Base-by-base conservation (phyloP, 1,140 invertebrate species). In the Ridgeia piscesae region DNA sequence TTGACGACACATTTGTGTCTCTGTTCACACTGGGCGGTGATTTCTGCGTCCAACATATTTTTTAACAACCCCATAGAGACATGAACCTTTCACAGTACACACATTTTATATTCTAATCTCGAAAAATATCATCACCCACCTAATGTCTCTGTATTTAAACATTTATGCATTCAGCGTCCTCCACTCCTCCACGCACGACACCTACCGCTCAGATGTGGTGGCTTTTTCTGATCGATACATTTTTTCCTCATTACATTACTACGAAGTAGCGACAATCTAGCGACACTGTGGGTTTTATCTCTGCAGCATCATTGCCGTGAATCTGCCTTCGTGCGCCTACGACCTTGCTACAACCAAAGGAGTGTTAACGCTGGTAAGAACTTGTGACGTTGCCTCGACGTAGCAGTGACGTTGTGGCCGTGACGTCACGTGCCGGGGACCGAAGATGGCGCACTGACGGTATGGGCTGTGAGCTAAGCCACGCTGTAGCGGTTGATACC, bases 381-480 rank as follows among this genome's bases (percentile, higher is more conserved):
- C n/a, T n/a, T n/a, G 58, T 21, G 58, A 77, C 58, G 58, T 77
- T 77, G 58, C 4, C 27, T 2, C 27, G 27, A 8, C 6, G 58
- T 14, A 77, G 58, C 14, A 77, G 58, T 77, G 27, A 50, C 48
- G 48, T 50, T 50, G 48, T 50, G 8, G 48, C 21, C 8, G 48
- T 21, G 21, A 31, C 27, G 58, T 77, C 58, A 31, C 17, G 58
- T 77, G 58, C 58, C 58, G 58, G 58, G 11, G 17, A 77, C 27
- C 11, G 58, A 77, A 77, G 58, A 77, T 77, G 58, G 58, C 58
- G 58, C 27, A 77, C 4, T 77, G 17, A 77, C 58, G 58, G 58
- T 21, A 90, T 90, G 89, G 89, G 89, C 34, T 90, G 89, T 27
- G 89, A 90, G 89, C 89, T 35, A 34, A 90, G 89, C 33, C 89